These are phyloP conservation scores for Ectemnius cavifrons DNA, from an alignment of 2,888 invertebrate genomes.

Conservation along the genomic window DNA sequence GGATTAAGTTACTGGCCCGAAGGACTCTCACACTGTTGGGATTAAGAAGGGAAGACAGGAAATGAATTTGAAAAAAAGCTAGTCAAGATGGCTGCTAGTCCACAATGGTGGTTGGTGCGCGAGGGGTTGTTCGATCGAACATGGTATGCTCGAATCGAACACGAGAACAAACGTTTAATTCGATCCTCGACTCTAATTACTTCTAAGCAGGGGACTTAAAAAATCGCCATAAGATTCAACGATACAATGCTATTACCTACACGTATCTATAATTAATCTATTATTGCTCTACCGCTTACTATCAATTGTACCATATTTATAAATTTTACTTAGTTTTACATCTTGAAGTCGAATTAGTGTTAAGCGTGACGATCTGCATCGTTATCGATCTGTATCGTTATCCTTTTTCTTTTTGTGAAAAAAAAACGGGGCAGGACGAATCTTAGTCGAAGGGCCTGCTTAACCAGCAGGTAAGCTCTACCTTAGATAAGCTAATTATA, in stretches of 20 bases:
- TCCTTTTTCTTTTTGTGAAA: conserved; percentile 45
- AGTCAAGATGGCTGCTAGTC: conserved; percentile 78
- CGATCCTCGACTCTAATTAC: conserved; percentile 64
- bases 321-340: conserved; percentile 76
- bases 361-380: conserved; percentile 62
- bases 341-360: conserved; percentile 70
- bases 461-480: conserved; percentile 65
- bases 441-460: conserved; percentile 64
- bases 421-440: conserved; percentile 58
- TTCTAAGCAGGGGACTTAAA: conserved; percentile 66
- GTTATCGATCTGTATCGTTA: conserved; percentile 46
- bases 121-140: conserved; percentile 67
- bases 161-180: conserved; percentile 68
- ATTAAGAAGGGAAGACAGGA: conserved; percentile 49
- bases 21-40: conserved; percentile 62
- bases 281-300: conserved; percentile 75
- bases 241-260: conserved; percentile 76
- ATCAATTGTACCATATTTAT: conserved; percentile 76
- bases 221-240: conserved; percentile 75
- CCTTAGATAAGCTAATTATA: conserved; percentile 70
- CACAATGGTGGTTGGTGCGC: conserved; percentile 72
- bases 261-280: conserved; percentile 75
- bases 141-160: conserved; percentile 68
- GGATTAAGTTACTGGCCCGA: conserved; percentile 67
- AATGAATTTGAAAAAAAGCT: conserved; percentile 67